These are phyloP conservation scores for Megaceryle torquata DNA, from an alignment of 2,113 vertebrate species.

Conservation along the genomic window DNA sequence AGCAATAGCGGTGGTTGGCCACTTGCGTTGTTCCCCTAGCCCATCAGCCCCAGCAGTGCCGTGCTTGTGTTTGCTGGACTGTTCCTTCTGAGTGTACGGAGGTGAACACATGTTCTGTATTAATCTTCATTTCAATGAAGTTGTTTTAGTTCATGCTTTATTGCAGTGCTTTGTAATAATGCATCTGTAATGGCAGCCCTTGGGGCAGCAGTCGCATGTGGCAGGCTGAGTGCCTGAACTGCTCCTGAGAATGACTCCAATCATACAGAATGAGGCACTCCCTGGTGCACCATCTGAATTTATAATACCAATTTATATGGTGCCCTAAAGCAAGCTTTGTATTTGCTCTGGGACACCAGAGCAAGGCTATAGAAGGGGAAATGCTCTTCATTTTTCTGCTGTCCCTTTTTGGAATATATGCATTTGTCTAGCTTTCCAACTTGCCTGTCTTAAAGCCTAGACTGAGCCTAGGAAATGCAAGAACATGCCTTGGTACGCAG, in stretches of 20 bases:
- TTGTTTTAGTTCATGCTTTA: conserved; percentile 83
- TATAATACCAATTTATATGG: conserved; percentile 81
- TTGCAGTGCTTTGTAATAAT: conserved; percentile 81
- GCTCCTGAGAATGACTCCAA: conserved; percentile 78
- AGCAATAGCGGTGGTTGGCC: neutral
- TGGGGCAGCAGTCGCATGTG: conserved; percentile 78
- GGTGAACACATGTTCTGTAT: conserved; percentile 77
- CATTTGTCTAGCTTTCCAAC: conserved; percentile 49
- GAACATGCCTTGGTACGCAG: neutral
- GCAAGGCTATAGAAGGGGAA: conserved; percentile 24
- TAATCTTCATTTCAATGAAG: conserved; percentile 84
- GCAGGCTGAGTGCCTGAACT: conserved; percentile 79
- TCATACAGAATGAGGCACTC: conserved; percentile 81
- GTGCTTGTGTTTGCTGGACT: conserved; percentile 59
- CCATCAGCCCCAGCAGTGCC: neutral
- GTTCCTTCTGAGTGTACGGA: conserved; percentile 47
- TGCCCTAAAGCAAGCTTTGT: conserved; percentile 79
- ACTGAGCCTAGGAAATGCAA: neutral
- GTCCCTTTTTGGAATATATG: neutral
- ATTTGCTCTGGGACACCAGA: conserved; percentile 71
- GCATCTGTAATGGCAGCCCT: conserved; percentile 80
- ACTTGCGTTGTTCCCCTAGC: neutral
- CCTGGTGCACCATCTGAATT: conserved; percentile 82
- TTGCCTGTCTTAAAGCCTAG: conserved; percentile 7
- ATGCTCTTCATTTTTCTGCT: conserved; percentile 19